Percentiles rank a stretch among this genome's conserved stretches.
Conservation (phyloP, 2,797 vertebrate genomes). For the Alfaro cultratus region DNA sequence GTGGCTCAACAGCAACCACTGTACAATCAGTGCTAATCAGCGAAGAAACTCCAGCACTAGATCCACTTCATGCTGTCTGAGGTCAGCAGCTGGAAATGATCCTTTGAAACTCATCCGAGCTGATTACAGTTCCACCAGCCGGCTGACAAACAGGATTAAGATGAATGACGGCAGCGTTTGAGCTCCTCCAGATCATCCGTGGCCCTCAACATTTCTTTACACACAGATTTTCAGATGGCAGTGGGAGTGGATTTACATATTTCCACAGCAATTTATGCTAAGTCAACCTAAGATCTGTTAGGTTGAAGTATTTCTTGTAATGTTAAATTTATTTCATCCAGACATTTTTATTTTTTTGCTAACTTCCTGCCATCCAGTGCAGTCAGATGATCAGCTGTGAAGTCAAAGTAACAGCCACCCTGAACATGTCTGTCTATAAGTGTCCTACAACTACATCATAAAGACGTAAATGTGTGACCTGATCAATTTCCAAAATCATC, state of each 20-base stretch:
- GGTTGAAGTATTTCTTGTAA: background rate
- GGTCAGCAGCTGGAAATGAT: slow-evolving; percentile 14
- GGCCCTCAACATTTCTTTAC: background rate
- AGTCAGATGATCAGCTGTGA: background rate
- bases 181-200: background rate
- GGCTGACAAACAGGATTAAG: slow-evolving; percentile 24
- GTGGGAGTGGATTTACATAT: background rate
- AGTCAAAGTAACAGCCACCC: background rate
- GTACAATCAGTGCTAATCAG: background rate
- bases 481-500: background rate
- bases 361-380: background rate
- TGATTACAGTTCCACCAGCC: slow-evolving; percentile 17
- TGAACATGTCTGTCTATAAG: background rate
- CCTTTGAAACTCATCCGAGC: slow-evolving; percentile 12
- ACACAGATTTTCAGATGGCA: background rate
- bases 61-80: background rate
- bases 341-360: background rate
- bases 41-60: background rate
- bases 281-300: background rate
- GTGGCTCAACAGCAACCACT: background rate
- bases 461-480: background rate
- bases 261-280: background rate
- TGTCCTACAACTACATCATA: background rate
- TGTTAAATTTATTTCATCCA: background rate
- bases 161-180: background rate